phyloP scores from a whole-genome alignment of 2,888 invertebrate species.

The Azorinus chamasolen region DNA sequence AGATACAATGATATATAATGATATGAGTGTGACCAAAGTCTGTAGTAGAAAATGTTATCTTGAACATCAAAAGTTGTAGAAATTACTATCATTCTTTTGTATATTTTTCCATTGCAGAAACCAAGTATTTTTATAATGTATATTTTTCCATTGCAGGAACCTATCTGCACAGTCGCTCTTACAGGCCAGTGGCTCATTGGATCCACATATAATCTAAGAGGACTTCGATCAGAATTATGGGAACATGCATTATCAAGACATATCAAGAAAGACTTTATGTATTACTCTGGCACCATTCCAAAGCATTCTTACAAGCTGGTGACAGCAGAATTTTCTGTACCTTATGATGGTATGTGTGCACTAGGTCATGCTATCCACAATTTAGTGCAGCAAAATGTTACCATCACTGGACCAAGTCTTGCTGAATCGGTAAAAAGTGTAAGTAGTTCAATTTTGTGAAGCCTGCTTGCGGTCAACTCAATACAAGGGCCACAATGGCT shows the following conservation, averaged over 20 bases:
- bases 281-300: conserved; percentile 49
- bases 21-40: too few species aligned
- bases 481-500: too few species aligned
- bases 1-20: too few species aligned
- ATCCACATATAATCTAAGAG: conserved; percentile 53
- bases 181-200: conserved; percentile 49
- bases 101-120: too few species aligned
- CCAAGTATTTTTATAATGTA: too few species aligned
- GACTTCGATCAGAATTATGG: conserved; percentile 57
- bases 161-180: conserved; percentile 62
- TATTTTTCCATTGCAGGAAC: conserved; percentile 51
- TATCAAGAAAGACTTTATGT: conserved; percentile 46
- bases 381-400: conserved; percentile 41
- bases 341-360: conserved; percentile 67
- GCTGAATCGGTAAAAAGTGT: conserved; percentile 57
- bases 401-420: conserved; percentile 58
- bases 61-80: too few species aligned
- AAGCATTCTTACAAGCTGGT: conserved; percentile 50
- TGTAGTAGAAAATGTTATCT: too few species aligned
- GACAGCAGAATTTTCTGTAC: conserved; percentile 63
- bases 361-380: conserved; percentile 51
- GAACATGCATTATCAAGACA: conserved; percentile 48
- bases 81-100: too few species aligned
- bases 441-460: too few species aligned
- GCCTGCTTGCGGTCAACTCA: too few species aligned